Percentiles rank a stretch among this genome's conserved stretches.
Evolutionary conservation across 1,140 invertebrate genomes (phyloP).

Genomic region (Drosophila virilis): DNA sequence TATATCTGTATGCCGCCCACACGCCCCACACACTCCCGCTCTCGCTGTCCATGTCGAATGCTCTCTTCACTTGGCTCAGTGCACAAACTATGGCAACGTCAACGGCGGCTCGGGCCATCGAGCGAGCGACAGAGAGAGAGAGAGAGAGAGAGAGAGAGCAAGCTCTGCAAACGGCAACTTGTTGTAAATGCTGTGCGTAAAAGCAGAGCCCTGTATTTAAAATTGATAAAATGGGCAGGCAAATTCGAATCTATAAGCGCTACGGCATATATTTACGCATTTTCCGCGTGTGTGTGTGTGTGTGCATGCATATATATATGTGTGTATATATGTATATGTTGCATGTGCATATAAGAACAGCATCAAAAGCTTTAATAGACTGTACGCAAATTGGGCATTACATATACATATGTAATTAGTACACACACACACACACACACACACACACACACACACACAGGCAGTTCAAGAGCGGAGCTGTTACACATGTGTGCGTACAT

Average conservation of each 20-base stretch:
- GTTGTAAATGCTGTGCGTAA: conserved; percentile 63
- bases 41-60: neutral
- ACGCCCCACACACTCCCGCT: conserved; percentile 15
- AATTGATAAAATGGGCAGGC: conserved; percentile 39
- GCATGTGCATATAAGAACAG: neutral
- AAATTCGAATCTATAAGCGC: conserved; percentile 30
- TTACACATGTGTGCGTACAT: conserved; percentile 44
- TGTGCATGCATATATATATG: neutral
- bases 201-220: conserved; percentile 39
- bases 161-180: conserved; percentile 46
- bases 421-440: neutral
- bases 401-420: conserved; percentile 1
- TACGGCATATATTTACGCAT: conserved; percentile 5
- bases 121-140: conserved; percentile 23
- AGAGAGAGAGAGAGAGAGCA: conserved; percentile 17
- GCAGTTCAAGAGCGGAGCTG: conserved; percentile 10
- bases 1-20: neutral
- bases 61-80: conserved; percentile 39
- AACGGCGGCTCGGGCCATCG: conserved; percentile 12
- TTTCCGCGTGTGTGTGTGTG: conserved; percentile 2
- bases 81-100: conserved; percentile 72
- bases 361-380: conserved; percentile 13
- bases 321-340: conserved; percentile 1
- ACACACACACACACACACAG: neutral
- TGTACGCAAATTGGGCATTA: conserved; percentile 15